These are phyloP conservation scores for Trichopoda pennipes DNA, from an alignment of 2,888 invertebrate species.

Conservation along the genomic window DNA sequence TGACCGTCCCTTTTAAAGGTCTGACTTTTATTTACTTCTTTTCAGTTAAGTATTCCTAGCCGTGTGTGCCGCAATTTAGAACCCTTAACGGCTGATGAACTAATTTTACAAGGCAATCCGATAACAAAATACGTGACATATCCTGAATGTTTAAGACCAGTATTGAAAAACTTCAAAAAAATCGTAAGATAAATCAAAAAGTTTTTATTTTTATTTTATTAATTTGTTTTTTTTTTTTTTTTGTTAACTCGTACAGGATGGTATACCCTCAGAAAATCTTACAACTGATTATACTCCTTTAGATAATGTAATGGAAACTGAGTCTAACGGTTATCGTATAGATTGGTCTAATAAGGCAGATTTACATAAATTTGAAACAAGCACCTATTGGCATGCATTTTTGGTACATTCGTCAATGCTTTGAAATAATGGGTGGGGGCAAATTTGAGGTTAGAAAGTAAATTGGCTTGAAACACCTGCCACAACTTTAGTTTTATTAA, in stretches of 20 bases:
- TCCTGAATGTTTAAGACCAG: conserved; percentile 74
- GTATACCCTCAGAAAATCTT: conserved; percentile 74
- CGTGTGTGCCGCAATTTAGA: conserved; percentile 74
- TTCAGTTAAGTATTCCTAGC: conserved; percentile 26
- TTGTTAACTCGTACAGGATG: conserved; percentile 73
- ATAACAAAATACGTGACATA: conserved; percentile 73
- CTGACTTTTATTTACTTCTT: background rate
- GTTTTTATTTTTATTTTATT: background rate
- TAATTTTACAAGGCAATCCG: conserved; percentile 75
- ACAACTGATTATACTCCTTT: conserved; percentile 74
- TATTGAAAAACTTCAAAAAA: conserved; percentile 74
- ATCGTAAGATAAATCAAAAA: conserved; percentile 69
- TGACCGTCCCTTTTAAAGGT: too few species aligned
- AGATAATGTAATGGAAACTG: conserved; percentile 72
- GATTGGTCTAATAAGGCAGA: conserved; percentile 71
- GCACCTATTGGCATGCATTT: conserved; percentile 77
- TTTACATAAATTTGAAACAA: conserved; percentile 72
- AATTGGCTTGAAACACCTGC: too few species aligned
- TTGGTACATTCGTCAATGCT: conserved; percentile 69
- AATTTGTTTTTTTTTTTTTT: background rate
- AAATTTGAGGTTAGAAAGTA: too few species aligned
- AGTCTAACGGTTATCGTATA: conserved; percentile 71
- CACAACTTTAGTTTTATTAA: too few species aligned
- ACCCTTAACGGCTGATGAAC: conserved; percentile 73
- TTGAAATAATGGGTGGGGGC: too few species aligned